Evolutionary conservation across 2,797 vertebrate genomes (phyloP), one percentile per base, ranked within the genome.

Genomic region (Hoplostethus mediterraneus): DNA sequence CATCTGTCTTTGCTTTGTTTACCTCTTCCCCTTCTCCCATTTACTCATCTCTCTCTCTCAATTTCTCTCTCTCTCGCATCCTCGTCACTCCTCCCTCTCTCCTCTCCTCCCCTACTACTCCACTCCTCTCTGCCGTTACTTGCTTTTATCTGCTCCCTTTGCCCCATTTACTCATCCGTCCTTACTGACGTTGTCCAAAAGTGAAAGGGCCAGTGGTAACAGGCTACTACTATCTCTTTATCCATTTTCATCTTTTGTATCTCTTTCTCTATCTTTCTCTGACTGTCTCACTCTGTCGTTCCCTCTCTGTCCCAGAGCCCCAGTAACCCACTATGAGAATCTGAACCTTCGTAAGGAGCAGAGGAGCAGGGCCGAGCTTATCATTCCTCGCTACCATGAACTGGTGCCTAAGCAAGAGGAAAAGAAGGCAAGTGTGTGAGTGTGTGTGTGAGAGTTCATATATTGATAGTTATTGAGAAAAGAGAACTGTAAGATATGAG

Each of bases 261-360:
- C 56, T 38, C 45, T 59, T 17, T 11, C 16, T 9, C 30, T 66
- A 54, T 57, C 42, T 77, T 5, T 31, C 51, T 8, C n/a, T 30
- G 65, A 58, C 6, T 57, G 3, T 51, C 63, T 68, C 59, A 61
- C 31, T 67, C 7, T 54, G 4, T 47, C 21, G 48, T 21, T 66
- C 30, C 42, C 3, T 61, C n/a, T 77, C 51, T 71, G 56, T 65
- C 83, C 44, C 79, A 97, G 95, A 82, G 79, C 93, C 80, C 86
- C 79, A 61, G 51, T 75, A 71, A 57, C 87, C 44, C 65, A 67
- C 69, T 96, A 92, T 83, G 94, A 96, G 90, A 96, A 97, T 51
- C 67, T 95, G 84, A 97, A 95, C 80, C 81, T 95, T 81, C 92
- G 90, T 83, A 95, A 86, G 85, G 92, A 94, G 62, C 84, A 91